These are phyloP conservation scores for Scotopteryx bipunctaria DNA, from an alignment of 2,888 invertebrate species.

Conservation along the genomic window DNA sequence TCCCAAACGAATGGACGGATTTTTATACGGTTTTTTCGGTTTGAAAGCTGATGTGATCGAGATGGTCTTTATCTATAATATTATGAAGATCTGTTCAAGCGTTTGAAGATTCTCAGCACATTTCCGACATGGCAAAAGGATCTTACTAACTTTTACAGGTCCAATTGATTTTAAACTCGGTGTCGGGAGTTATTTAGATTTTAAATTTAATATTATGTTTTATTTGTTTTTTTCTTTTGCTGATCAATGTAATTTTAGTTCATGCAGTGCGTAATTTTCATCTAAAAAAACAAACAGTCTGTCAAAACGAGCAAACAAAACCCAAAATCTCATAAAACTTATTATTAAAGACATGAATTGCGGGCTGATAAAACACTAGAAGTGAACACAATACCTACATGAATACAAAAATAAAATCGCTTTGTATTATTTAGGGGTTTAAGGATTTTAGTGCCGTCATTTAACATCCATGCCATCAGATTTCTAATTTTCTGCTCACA, in stretches of 20 bases:
- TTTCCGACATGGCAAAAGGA: no score
- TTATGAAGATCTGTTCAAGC: no score
- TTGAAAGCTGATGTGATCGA: no score
- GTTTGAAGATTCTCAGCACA: no score
- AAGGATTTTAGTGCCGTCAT: not conserved
- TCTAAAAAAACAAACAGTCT: conserved; percentile 6
- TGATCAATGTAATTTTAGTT: not conserved
- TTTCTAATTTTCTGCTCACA: no score
- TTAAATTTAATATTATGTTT: no score
- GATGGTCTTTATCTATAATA: no score
- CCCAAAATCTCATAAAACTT: conserved; percentile 9
- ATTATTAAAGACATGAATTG: conserved; percentile 23
- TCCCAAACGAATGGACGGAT: no score
- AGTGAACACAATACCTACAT: conserved; percentile 35
- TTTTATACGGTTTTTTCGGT: no score
- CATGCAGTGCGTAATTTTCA: not conserved
- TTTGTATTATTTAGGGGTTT: not conserved
- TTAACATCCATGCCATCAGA: not conserved
- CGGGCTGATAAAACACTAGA: conserved; percentile 36
- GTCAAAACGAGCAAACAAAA: conserved; percentile 29
- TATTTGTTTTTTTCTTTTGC: not conserved
- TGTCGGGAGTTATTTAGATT: no score
- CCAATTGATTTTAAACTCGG: no score
- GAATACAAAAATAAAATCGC: conserved; percentile 29
- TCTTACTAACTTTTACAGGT: no score